Evolutionary conservation across 2,888 invertebrate species (phyloP), one percentile per base, ranked within the genome.

Genomic region (Cosmia pyralina): DNA sequence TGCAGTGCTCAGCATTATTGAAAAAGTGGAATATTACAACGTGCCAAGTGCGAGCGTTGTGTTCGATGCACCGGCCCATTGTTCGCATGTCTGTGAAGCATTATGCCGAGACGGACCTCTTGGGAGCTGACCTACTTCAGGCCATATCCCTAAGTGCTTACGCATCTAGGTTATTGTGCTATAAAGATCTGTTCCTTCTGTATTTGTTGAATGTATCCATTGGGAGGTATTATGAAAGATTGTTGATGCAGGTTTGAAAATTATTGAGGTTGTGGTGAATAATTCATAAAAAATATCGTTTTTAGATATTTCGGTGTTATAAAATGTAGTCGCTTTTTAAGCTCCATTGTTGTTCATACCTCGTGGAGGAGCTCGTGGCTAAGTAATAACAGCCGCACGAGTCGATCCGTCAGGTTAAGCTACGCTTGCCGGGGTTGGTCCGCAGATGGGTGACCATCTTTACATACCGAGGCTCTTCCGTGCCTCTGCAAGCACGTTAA

Each of bases 101-200:
- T 94, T 93, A 93, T 91, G 89, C 88, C 86, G 87, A 89, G 88
- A 88, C 87, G 88, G 89, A 91, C 90, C 92, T 93, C 93, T 88
- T 83, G 93, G 92, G 94, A 91, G 90, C 90, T 92, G 94, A 94
- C 95, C 95, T 91, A 93, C 91, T 93, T 94, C 83, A 85, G 70
- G 85, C 90, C 90, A 93, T 93, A 93, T 92, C 92, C 92, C 90
- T 93, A 92, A 94, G 94, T 94, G 93, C 92, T 89, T 92, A 92
- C 93, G 93, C 93, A 92, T 94, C 92, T 93, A 93, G 94, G 93
- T 93, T 94, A 94, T 93, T 92, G 92, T 91, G 89, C 91, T 90
- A 89, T 87, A 79, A 83, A 81, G 79, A 83, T 82, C 81, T 74
- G 76, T 78, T 78, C 72, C 75, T 73, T 76, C 79, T 81, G 79